phyloP scores from a whole-genome alignment of 2,113 vertebrate species.

The Lucifuga dentata region DNA sequence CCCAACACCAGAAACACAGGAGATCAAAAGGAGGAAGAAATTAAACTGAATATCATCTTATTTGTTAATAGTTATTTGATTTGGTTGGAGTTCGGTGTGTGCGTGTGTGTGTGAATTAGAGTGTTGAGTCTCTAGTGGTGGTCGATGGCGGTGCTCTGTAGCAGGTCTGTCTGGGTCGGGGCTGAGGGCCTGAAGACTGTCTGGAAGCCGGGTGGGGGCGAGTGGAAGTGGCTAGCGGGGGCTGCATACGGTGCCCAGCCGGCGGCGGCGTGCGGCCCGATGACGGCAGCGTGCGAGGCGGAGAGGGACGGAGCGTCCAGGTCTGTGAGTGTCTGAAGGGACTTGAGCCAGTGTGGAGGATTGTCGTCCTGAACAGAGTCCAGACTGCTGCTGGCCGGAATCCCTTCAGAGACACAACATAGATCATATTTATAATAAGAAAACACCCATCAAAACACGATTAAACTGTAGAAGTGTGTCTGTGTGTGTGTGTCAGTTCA shows the following conservation, averaged over 20 bases:
- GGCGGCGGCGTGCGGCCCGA: constrained; percentile 88
- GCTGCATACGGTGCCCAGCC: constrained; percentile 89
- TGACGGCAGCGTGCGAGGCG: constrained; percentile 88
- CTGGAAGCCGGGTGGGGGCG: constrained; percentile 93
- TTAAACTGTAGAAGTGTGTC: too few species aligned
- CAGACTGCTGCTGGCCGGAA: constrained; percentile 91
- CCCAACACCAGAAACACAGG: constrained; percentile 85
- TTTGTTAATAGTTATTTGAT: constrained; percentile 79
- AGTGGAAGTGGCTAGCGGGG: constrained; percentile 87
- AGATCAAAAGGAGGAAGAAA: constrained; percentile 45
- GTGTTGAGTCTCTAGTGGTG: constrained; percentile 84
- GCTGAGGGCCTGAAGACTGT: constrained; percentile 91
- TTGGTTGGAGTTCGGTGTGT: constrained; percentile 59
- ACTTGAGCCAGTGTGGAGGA: constrained; percentile 95
- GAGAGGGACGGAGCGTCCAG: constrained; percentile 90
- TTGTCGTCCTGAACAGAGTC: constrained; percentile 93
- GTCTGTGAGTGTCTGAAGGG: constrained; percentile 93
- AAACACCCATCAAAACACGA: neutral
- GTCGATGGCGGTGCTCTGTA: constrained; percentile 93
- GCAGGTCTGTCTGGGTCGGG: constrained; percentile 92
- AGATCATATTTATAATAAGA: neutral
- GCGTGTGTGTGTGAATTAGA: constrained; percentile 21
- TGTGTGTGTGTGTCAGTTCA: too few species aligned
- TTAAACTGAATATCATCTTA: constrained; percentile 76
- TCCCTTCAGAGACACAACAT: constrained; percentile 78